These are phyloP conservation scores for Furcula furcula DNA, from an alignment of 2,888 invertebrate species.

Conservation along the genomic window DNA sequence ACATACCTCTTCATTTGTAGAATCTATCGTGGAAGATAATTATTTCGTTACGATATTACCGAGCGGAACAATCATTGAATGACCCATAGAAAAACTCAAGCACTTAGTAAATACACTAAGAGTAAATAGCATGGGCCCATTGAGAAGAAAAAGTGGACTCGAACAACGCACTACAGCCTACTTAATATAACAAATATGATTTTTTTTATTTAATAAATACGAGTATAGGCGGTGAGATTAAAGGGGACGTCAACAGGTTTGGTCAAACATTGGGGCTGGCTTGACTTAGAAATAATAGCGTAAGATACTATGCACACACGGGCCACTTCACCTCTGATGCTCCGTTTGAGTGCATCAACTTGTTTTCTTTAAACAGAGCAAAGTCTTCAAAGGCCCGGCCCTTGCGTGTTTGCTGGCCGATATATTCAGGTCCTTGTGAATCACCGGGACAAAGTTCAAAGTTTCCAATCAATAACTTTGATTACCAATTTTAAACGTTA, in stretches of 20 bases:
- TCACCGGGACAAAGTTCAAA: too few species aligned
- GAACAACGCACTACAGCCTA: constrained; percentile 26
- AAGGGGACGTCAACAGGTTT: constrained; percentile 73
- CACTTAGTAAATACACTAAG: constrained; percentile 6
- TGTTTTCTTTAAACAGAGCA: constrained; percentile 75
- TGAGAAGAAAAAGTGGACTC: constrained; percentile 28
- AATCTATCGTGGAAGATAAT: too few species aligned
- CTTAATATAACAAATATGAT: constrained; percentile 38
- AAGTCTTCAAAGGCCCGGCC: constrained; percentile 40
- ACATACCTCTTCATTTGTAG: too few species aligned
- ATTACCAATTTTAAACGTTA: too few species aligned
- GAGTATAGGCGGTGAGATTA: constrained; percentile 63
- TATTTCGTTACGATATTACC: constrained; percentile 9
- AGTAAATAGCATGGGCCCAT: constrained; percentile 17
- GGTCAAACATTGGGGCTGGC: constrained; percentile 68
- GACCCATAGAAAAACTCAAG: constrained; percentile 9
- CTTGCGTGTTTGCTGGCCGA: constrained; percentile 35
- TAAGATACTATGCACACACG: constrained; percentile 70
- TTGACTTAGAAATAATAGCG: constrained; percentile 79
- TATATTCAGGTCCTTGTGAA: too few species aligned
- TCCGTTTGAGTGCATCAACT: constrained; percentile 68
- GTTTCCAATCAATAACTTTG: too few species aligned
- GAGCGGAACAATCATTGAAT: constrained; percentile 8
- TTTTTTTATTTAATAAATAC: constrained; percentile 47
- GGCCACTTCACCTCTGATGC: constrained; percentile 67